Base-by-base conservation (phyloP, 2,888 invertebrate species). In the Campaea margaritaria region DNA sequence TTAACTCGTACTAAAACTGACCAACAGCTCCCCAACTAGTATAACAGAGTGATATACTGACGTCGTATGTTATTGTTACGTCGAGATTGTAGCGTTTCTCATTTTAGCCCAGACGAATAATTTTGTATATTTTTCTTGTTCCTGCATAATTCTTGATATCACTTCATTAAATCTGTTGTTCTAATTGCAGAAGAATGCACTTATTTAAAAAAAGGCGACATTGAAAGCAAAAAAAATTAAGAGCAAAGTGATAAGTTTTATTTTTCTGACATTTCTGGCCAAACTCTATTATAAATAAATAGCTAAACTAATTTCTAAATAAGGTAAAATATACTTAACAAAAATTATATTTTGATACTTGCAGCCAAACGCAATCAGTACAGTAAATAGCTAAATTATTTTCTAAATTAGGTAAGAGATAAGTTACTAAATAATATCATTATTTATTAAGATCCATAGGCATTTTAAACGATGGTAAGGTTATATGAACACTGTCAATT, bases 401-500 rank as follows among this genome's bases (percentile, higher is more conserved):
- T 46, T 52, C 51, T 52, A 58, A 58, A 58, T 51, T 42, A 50
- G 0, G 12, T 4, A 49, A 54, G 49, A 59, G 54, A 15, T 54
- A 54, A 53, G 49, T 59, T 54, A 54, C 49, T 54, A 59, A 54
- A 45, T 50, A 42, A 45, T 34, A 38, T 54, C 5, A 36, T 46
- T 39, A 50, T 36, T 49, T 44, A 31, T 48, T 15, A 41, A 10
- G 21, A 31, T n/a, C 42, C n/a, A 45, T 15, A 42, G 46, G 10
- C 15, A 27, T 5, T 34, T 16, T 51, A 31, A 57, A 60, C 4
- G 13, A 57, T 1, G 67, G 69, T 0, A 58, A 4, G 5, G 15
- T 38, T 1, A 79, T 47, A 21, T 70, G 54, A 0, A 78, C 71
- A 13, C 64, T 63, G 3, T 81, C 74, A 7, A 82, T 62, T 58